phyloP scores from a whole-genome alignment of 2,113 vertebrate genomes.

The Phycodurus eques region DNA sequence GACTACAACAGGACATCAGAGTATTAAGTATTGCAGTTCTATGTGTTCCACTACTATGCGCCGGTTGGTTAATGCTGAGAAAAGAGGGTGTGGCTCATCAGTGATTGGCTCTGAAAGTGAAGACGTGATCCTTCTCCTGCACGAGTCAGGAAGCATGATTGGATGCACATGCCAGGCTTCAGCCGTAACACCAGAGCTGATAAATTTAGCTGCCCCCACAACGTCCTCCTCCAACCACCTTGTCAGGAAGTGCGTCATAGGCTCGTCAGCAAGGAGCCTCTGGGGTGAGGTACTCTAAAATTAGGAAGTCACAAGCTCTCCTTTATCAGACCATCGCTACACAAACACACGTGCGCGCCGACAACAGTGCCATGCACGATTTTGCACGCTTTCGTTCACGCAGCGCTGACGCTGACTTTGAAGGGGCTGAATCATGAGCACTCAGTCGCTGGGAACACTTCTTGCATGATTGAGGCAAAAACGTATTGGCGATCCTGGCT shows the following conservation, averaged over 20 bases:
- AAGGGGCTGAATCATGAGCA: background rate
- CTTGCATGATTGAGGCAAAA: background rate
- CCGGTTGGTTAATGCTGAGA: constrained; percentile 7
- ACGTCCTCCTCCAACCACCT: constrained; percentile 24
- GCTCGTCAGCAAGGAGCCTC: constrained; percentile 56
- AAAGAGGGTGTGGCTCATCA: constrained; percentile 8
- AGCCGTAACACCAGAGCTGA: constrained; percentile 44
- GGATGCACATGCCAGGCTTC: constrained; percentile 43
- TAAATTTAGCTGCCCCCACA: constrained; percentile 50
- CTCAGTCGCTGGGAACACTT: background rate
- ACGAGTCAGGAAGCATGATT: constrained; percentile 45
- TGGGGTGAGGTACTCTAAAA: constrained; percentile 47
- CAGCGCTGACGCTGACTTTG: background rate
- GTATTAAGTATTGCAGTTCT: constrained; percentile 16
- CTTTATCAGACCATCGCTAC: constrained; percentile 16
- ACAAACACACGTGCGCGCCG: background rate
- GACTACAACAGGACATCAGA: constrained; percentile 1
- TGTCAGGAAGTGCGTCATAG: constrained; percentile 65
- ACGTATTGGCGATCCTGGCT: background rate
- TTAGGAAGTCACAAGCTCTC: constrained; percentile 38
- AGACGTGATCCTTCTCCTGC: constrained; percentile 44
- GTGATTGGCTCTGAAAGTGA: constrained; percentile 39
- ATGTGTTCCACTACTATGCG: constrained; percentile 27
- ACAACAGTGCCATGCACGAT: constrained; percentile 10
- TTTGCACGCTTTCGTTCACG: background rate